Conservation (phyloP, 2,888 invertebrate genomes). For the Aphodius sticticus region DNA sequence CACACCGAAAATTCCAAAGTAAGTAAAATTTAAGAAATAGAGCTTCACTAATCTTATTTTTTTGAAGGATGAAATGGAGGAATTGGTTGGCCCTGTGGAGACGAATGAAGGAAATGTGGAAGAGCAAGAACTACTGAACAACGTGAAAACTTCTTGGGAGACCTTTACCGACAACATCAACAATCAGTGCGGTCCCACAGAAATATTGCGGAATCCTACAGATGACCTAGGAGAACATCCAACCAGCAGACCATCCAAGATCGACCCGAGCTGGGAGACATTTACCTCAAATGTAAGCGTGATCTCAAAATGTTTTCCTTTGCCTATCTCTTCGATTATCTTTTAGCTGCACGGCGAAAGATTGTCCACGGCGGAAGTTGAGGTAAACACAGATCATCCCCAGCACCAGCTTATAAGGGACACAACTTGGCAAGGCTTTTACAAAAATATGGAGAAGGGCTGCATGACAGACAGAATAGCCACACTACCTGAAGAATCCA, state of each 20-base stretch:
- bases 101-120: not conserved
- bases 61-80: not conserved
- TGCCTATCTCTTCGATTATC: not conserved
- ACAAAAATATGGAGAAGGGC: not conserved
- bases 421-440: not conserved
- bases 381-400: not conserved
- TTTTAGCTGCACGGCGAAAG: not conserved
- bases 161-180: not conserved
- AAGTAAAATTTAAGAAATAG: not conserved
- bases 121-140: not conserved
- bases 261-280: not conserved
- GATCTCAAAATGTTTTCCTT: not conserved
- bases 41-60: too few species aligned
- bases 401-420: not conserved
- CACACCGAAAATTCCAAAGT: not conserved
- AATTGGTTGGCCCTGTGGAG: not conserved
- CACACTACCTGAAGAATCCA: not conserved
- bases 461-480: not conserved
- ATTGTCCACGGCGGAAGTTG: not conserved
- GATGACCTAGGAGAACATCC: not conserved
- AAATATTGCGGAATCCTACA: constrained; percentile 4
- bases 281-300: not conserved
- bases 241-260: not conserved
- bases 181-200: not conserved
- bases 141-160: not conserved